Evolutionary conservation across 1,140 invertebrate species (phyloP).

Genomic region (Pseudomyrmex dendroicus): DNA sequence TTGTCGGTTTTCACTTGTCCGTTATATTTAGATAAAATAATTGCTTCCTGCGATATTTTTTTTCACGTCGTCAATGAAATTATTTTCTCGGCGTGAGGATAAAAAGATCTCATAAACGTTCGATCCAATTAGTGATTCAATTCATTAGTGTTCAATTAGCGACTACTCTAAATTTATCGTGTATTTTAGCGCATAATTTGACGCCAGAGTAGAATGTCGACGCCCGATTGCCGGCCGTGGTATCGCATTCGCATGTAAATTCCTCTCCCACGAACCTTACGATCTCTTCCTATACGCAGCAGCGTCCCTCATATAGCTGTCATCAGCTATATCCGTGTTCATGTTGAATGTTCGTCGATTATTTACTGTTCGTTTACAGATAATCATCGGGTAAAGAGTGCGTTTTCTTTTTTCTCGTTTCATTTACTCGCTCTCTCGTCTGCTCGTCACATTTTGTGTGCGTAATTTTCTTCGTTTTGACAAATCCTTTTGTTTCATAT

Average conservation of each 20-base stretch:
- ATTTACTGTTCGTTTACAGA: neutral
- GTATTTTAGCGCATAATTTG: constrained; percentile 15
- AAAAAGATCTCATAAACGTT: too few relatives aligned
- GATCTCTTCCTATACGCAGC: neutral
- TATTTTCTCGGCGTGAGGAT: too few relatives aligned
- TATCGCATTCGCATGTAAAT: constrained; percentile 39
- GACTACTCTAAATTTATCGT: constrained; percentile 22
- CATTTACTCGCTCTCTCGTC: neutral
- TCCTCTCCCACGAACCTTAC: constrained; percentile 27
- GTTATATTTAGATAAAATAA: too few relatives aligned
- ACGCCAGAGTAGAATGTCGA: constrained; percentile 5
- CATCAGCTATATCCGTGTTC: constrained; percentile 9
- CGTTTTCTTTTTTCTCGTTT: too few relatives aligned
- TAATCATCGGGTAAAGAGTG: constrained; percentile 5
- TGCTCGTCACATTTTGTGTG: neutral
- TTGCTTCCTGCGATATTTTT: neutral
- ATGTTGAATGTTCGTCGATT: constrained; percentile 17
- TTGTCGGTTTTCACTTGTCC: neutral
- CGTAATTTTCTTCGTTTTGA: too few relatives aligned
- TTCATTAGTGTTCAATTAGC: constrained; percentile 48
- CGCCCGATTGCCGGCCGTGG: constrained; percentile 7
- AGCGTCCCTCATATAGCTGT: neutral
- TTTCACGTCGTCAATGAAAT: too few relatives aligned
- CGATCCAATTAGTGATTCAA: neutral
- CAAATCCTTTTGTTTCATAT: too few relatives aligned